These are phyloP conservation scores for Campylomormyrus numenius DNA, from an alignment of 2,113 vertebrate species.

Conservation along the genomic window DNA sequence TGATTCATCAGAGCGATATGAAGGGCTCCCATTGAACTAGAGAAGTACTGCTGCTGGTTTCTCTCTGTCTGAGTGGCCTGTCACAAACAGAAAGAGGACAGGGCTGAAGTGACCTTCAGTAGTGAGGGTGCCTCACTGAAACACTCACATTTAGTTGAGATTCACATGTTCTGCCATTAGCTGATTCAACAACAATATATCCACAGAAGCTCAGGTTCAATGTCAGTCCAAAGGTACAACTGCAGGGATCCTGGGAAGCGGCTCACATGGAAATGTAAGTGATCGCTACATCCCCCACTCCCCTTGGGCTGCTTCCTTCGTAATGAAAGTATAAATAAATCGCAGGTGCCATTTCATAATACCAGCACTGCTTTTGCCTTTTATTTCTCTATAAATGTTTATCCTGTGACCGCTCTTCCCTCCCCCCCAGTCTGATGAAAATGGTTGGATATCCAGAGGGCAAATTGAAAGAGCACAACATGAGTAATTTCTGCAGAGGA, in stretches of 20 bases:
- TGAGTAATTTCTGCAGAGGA: not conserved
- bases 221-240: not conserved
- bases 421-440: not conserved
- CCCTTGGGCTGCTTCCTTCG: not conserved
- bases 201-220: not conserved
- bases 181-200: conserved; percentile 1
- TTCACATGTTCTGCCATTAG: not conserved
- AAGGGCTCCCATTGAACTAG: not conserved
- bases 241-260: not conserved
- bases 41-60: not conserved
- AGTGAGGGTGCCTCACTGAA: not conserved
- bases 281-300: not conserved
- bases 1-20: not conserved
- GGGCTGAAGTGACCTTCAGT: not conserved
- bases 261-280: not conserved
- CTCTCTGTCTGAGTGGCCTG: not conserved
- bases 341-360: not conserved
- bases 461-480: not conserved
- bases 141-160: not conserved
- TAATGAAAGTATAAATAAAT: not conserved
- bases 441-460: not conserved
- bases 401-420: not conserved
- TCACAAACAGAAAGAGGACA: not conserved
- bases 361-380: not conserved
- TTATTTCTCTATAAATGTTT: not conserved